Base-by-base conservation (phyloP, 2,113 vertebrate species). In the Chionis minor region DNA sequence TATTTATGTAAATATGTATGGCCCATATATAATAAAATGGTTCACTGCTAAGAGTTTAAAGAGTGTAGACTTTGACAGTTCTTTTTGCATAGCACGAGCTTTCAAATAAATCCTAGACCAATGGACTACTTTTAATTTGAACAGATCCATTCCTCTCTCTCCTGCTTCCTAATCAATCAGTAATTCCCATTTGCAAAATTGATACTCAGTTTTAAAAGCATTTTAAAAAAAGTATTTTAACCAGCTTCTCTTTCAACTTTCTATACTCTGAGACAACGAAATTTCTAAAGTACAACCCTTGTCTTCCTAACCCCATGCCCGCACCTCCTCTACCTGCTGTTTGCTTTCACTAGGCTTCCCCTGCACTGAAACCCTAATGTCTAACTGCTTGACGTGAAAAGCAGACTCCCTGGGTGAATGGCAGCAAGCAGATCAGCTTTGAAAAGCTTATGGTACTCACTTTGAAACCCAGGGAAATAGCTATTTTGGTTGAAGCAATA, bases 1-100 rank as follows among this genome's bases (percentile, higher is more conserved):
- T 93, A 90, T 97, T 85, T 91, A 92, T 95, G 90, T 92, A 94
- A 94, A 95, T 92, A 82, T 88, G 40, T 82, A 71, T 88, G 73
- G n/a, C 78, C 86, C 54, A 61, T 87, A 79, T 93, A 94, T 80
- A 96, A 94, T 92, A 82, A 90, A 96, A 87, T 72, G 38, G 35
- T 52, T 96, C 81, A 79, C 73, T 79, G 62, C 67, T 38, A 88
- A 66, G 58, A 61, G 58, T 74, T 92, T 81, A 65, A 84, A 52
- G 62, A 83, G 8, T 35, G 58, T 18, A 85, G 49, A 40, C 51
- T 74, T 90, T 45, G 30, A 58, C 9, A 27, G 6, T n/a, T 82
- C 73, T 58, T 88, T 54, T 42, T 62, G 30, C 10, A 45, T 4
- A 66, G 77, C n/a, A 72, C 26, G 17, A 89, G 40, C 8, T 38